A percentile compares a stretch with the other conserved stretches of the same genome.
Conservation (phyloP, 53 echinoderm and acorn worm species). For the Arbacia lixula region DNA sequence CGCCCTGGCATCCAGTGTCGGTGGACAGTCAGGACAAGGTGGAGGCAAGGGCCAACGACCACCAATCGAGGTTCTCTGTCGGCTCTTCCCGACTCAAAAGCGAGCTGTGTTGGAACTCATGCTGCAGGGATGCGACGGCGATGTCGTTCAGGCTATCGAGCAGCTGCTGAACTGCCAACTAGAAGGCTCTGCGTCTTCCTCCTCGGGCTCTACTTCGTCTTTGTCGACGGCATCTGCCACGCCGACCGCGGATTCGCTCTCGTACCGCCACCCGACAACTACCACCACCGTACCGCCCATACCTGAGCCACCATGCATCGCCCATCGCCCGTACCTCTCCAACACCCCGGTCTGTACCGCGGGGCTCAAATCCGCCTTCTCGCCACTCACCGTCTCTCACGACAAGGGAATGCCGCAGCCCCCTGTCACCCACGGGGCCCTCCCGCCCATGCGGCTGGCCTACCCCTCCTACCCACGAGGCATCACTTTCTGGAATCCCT, state of each 20-base stretch:
- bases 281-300: conserved; percentile 15
- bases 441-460: conserved; percentile 86
- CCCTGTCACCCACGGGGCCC: conserved; percentile 66
- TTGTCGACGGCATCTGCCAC: conserved; percentile 56
- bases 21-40: conserved; percentile 26
- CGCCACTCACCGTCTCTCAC: conserved; percentile 76
- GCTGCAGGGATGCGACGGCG: conserved; percentile 92
- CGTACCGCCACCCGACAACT: conserved; percentile 10
- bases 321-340: conserved; percentile 90
- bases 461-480: conserved; percentile 95
- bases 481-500: conserved; percentile 93
- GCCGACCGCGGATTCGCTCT: conserved; percentile 60
- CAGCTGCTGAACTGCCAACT: conserved; percentile 89
- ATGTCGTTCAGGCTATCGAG: conserved; percentile 95
- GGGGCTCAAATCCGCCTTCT: conserved; percentile 98
- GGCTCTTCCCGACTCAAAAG: conserved; percentile 92
- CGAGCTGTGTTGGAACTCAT: conserved; percentile 87
- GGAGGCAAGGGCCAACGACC: conserved; percentile 63
- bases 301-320: conserved; percentile 75
- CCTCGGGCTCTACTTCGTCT: conserved; percentile 54
- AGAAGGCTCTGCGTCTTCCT: conserved; percentile 36
- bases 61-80: conserved; percentile 86
- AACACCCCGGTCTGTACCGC: conserved; percentile 68
- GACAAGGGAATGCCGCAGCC: conserved; percentile 65
- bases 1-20: conserved; percentile 10